Base-by-base conservation (phyloP, 2,113 vertebrate genomes). In the Nesoenas mayeri region DNA sequence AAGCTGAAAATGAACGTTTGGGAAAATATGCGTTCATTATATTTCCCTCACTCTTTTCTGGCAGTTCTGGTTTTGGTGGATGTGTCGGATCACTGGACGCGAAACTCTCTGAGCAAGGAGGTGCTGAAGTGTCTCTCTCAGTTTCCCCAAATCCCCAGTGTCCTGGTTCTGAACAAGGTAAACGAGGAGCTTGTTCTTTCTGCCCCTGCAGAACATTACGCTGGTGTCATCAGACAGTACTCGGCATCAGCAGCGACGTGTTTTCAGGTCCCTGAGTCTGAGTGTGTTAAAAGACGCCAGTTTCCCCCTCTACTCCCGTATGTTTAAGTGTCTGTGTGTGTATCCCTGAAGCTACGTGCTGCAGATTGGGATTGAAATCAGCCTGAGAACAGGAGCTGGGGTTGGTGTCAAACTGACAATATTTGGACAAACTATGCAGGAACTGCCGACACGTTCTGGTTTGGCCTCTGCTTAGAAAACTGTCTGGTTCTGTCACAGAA, bases 161-260 rank as follows among this genome's bases (percentile, higher is more conserved):
- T 99, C 66, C 98, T 99, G 32, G 98, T 99, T 72, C 97, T 99
- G 90, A 99, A 99, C 96, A 99, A 99, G 98, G 99, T 99, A 93
- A 97, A 75, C 1, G 12, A 69, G 31, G 16, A 85, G 28, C 58
- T 70, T 1, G 0, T 54, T 61, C 32, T 19, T 79, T 29, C 40
- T 77, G 31, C 67, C 22, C n/a, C 47, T 22, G 1, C 20, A 3
- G 6, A 4, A 1, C 0, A 5, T 69, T 26, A n/a, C 0, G 0
- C 26, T 4, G 19, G 9, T 7, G 15, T 11, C 38, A 73, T 57
- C 36, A 53, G 47, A 10, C n/a, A 31, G 12, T 21, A 4, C 44
- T 40, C 4, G 31, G 14, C 42, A 7, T 20, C 51, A 62, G 47
- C 64, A 21, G 18, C 0, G 7, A 0, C 6, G 36, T 34, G 54